Evolutionary conservation across 2,113 vertebrate genomes (phyloP), one percentile per base, ranked within the genome.

Genomic region (Canis aureus): DNA sequence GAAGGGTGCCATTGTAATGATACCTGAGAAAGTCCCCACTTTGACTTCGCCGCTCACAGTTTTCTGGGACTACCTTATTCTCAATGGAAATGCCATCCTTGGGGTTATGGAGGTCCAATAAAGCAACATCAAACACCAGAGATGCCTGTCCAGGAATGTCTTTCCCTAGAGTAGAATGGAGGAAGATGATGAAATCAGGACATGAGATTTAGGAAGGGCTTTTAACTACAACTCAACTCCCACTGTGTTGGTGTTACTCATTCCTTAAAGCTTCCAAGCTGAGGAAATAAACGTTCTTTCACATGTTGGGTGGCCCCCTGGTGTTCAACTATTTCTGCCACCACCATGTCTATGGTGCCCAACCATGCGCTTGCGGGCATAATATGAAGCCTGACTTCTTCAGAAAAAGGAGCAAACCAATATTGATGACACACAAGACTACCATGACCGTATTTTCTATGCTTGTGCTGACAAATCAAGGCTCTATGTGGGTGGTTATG

Each of bases 141-240:
- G 99, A 99, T 5, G 99, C 99, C 98, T 99, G 99, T 23, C 99
- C 99, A 22, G 99, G 99, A 92, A 99, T 99, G 94, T 99, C 99
- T 92, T 99, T 99, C 69, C 99, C 99, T 99, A 93, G 66, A 66
- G 60, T 3, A 78, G 60, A 74, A 64, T 19, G n/a, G 38, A 96
- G 69, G 62, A 83, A 62, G 60, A 15, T 25, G 57, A 51, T 12
- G 43, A 85, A 59, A 49, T 23, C 76, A 74, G 49, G 67, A 89
- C 43, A 60, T 2, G 27, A 49, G 51, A 57, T 32, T 35, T n/a
- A 78, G 53, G 55, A 62, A 49, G 16, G 43, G 16, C 69, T 71
- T 53, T 43, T 6, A 62, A 66, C 22, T 15, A 64, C 43, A 25
- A n/a, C 13, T 16, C 71, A 51, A 35, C 6, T 15, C 35, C 82